Evolutionary conservation across 2,888 invertebrate genomes (phyloP), one percentile per base, ranked within the genome.

Genomic region (Bugulina stolonifera): DNA sequence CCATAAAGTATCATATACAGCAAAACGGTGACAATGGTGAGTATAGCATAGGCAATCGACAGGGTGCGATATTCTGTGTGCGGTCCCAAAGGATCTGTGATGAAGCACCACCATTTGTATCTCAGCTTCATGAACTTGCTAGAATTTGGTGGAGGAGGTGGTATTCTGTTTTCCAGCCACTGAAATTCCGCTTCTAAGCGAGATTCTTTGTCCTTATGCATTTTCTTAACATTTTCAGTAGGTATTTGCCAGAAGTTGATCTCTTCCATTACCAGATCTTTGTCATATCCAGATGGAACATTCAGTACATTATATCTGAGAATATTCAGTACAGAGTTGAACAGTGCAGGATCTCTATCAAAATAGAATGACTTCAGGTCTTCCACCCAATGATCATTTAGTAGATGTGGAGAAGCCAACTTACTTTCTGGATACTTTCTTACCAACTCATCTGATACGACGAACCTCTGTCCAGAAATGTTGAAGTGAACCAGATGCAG

Each of bases 401-500:
- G 64, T 29, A 25, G 14, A 64, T 22, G 27, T 10, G 64, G 29
- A 25, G 34, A 64, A 32, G 22, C 32, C 25, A 64, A 64, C 34
- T 64, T 64, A 10, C 29, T 64, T 5, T 27, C 10, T 32, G 64
- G 64, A n/a, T 32, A 64, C 14, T 32, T 64, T 18, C 32, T 14
- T 64, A 64, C 32, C 29, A 64, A 32, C 34, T 64, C 29, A 32
- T 64, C 32, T 2, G 64, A 64, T 3, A 64, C 32, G 32, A 64
- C 32, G 32, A 64, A 64, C 64, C n/a, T 64, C n/a, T 64, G 32
- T 32, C 64, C 64, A 32, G 64, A 64, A 14, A 64, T 64, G 64
- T 64, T 64, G 34, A 64, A 64, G n/a, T 64, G 64, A 34, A 29
- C 14, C 5, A 64, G 64, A 14, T 29, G 27, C 5, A 64, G 34